These are phyloP conservation scores for Brachionus manjavacas DNA, from an alignment of 1,140 invertebrate species.

Conservation along the genomic window DNA sequence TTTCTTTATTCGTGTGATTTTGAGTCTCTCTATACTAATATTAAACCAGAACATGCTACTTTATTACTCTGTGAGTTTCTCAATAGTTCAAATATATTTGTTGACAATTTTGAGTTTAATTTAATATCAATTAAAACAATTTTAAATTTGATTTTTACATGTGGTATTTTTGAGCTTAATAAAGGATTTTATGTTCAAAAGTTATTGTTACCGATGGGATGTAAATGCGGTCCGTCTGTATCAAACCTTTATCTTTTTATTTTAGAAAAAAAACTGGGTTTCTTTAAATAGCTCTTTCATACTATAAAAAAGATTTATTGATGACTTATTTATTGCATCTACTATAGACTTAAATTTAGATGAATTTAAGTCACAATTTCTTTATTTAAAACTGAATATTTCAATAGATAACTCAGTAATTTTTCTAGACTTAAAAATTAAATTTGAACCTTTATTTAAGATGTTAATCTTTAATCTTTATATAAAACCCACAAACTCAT, in stretches of 20 bases:
- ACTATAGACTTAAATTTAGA: neutral
- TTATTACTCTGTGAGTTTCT: too few species aligned
- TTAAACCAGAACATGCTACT: too few species aligned
- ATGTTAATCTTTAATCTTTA: neutral
- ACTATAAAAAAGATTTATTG: neutral
- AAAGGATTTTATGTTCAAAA: too few species aligned
- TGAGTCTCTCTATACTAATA: too few species aligned
- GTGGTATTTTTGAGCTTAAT: too few species aligned
- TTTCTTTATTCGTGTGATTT: too few species aligned
- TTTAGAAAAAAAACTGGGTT: neutral
- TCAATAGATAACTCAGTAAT: neutral
- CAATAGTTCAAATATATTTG: too few species aligned
- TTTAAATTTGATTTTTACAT: too few species aligned
- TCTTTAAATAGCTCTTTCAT: neutral
- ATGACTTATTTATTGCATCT: neutral
- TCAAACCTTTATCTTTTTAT: neutral
- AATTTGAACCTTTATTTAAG: neutral
- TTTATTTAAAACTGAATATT: slow-evolving; percentile 13
- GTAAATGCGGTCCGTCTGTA: neutral
- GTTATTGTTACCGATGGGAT: too few species aligned
- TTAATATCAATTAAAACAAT: too few species aligned
- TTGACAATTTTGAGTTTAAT: too few species aligned
- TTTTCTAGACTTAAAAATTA: neutral
- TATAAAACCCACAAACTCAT: too few species aligned
- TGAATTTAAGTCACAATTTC: neutral